These are phyloP conservation scores for Myoxocephalus aenaeus DNA, from an alignment of 2,797 vertebrate species.

Conservation along the genomic window DNA sequence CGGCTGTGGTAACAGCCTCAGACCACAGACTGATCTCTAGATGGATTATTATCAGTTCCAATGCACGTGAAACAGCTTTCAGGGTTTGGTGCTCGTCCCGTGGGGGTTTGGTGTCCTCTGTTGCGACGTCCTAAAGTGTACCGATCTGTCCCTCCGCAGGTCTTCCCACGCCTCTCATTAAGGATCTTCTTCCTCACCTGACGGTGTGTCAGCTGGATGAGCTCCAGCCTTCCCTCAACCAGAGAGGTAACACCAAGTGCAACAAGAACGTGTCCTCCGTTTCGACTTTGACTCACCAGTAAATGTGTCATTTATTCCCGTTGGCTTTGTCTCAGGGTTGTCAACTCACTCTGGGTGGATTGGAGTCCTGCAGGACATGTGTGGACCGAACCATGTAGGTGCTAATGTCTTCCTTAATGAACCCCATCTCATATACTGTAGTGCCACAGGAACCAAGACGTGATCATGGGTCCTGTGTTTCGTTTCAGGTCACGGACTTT, in stretches of 20 bases:
- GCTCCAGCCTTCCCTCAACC: constrained; percentile 86
- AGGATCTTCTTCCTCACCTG: constrained; percentile 89
- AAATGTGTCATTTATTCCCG: background rate
- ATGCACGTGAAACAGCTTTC: background rate
- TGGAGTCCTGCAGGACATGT: constrained; percentile 86
- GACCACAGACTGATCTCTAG: background rate
- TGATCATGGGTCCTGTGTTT: constrained; percentile 17
- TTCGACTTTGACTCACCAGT: background rate
- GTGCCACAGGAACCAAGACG: background rate
- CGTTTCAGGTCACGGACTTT: constrained; percentile 59
- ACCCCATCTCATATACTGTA: background rate
- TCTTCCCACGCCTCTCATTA: constrained; percentile 88
- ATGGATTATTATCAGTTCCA: background rate
- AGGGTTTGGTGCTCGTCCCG: background rate
- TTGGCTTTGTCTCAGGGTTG: constrained; percentile 80
- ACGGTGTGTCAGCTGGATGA: constrained; percentile 90
- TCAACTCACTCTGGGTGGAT: constrained; percentile 89
- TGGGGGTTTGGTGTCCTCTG: background rate
- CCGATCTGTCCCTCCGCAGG: constrained; percentile 65
- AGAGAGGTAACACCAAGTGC: constrained; percentile 83
- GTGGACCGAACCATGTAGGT: constrained; percentile 85
- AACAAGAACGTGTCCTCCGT: background rate
- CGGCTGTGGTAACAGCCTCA: background rate
- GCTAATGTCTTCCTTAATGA: constrained; percentile 9
- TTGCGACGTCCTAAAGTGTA: background rate